Percentiles rank a stretch among this genome's conserved stretches.
These are phyloP conservation scores for Synergus umbraculus DNA, from an alignment of 2,888 invertebrate genomes.

Conservation along the genomic window DNA sequence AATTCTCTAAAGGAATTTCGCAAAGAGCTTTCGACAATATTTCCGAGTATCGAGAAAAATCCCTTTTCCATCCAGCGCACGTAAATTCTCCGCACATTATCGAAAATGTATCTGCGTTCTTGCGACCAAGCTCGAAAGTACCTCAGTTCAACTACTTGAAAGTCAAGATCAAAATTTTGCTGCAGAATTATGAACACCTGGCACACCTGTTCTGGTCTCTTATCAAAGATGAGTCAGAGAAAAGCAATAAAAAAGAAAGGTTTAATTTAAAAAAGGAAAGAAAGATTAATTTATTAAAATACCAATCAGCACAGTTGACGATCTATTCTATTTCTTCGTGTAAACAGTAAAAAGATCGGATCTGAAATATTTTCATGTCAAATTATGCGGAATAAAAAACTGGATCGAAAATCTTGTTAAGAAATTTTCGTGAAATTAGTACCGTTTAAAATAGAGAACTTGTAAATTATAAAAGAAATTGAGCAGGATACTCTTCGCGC, in stretches of 20 bases:
- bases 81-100: constrained; percentile 31
- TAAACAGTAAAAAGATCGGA: background rate
- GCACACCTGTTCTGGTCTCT: background rate
- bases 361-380: background rate
- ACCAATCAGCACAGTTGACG: too few relatives aligned
- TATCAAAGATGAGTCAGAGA: background rate
- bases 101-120: constrained; percentile 22
- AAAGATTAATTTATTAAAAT: too few relatives aligned
- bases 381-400: background rate
- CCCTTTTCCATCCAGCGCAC: constrained; percentile 16
- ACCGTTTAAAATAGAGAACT: background rate
- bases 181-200: background rate
- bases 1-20: constrained; percentile 37
- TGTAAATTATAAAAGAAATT: background rate
- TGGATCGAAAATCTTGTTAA: background rate
- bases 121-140: constrained; percentile 16
- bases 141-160: background rate
- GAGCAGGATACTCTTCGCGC: background rate
- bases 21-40: constrained; percentile 30
- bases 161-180: background rate
- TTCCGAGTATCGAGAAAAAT: constrained; percentile 32
- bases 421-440: background rate
- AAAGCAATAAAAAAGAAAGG: background rate
- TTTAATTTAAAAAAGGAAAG: background rate
- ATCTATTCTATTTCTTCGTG: too few relatives aligned